These are phyloP conservation scores for Halichoerus grypus DNA, from an alignment of 2,113 vertebrate genomes.

Conservation along the genomic window DNA sequence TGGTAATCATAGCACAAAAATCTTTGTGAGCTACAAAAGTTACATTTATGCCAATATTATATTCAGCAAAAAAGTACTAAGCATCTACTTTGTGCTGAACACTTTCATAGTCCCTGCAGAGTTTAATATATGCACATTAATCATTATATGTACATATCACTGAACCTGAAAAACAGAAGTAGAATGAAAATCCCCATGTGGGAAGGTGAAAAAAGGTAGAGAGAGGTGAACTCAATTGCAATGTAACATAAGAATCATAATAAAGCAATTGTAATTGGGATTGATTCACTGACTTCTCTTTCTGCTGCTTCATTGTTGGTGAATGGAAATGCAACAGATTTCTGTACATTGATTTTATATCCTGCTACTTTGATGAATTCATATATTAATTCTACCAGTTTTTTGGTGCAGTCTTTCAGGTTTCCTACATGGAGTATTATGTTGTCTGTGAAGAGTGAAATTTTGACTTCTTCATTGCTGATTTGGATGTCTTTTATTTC, in stretches of 20 bases:
- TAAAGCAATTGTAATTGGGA: neutral
- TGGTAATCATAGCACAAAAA: neutral
- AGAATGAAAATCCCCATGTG: neutral
- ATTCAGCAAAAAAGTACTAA: neutral
- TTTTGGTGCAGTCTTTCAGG: neutral
- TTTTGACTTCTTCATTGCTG: neutral
- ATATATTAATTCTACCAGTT: neutral
- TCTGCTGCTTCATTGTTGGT: neutral
- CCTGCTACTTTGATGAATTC: neutral
- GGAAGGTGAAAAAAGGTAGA: neutral
- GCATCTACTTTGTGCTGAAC: neutral
- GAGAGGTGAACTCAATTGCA: neutral
- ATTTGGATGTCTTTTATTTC: neutral
- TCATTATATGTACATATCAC: neutral
- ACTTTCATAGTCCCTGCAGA: neutral
- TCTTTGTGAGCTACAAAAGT: conserved; percentile 10
- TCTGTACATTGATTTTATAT: neutral
- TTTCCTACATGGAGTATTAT: neutral
- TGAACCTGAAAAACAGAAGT: neutral
- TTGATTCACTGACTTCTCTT: neutral
- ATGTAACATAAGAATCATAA: neutral
- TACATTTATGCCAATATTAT: neutral
- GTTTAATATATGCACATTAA: neutral
- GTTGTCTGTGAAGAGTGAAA: neutral
- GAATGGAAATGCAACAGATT: neutral